These are phyloP conservation scores for Piscicola geometra DNA, from an alignment of 2,888 invertebrate species.

Conservation along the genomic window DNA sequence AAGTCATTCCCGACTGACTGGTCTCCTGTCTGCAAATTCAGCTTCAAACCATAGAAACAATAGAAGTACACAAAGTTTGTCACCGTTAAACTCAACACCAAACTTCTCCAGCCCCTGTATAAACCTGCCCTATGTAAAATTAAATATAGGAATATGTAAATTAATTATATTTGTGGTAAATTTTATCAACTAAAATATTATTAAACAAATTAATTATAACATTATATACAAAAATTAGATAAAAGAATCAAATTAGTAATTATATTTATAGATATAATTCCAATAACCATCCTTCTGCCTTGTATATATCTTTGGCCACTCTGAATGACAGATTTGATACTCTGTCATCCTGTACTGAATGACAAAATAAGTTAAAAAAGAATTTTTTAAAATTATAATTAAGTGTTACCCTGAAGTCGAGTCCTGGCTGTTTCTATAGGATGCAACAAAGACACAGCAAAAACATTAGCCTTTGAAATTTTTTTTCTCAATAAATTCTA, in stretches of 20 bases:
- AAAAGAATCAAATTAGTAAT: too few relatives aligned
- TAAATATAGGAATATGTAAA: neutral
- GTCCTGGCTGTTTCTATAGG: slow-evolving; percentile 6
- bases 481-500: neutral
- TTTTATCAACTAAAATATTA: neutral
- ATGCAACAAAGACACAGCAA: neutral
- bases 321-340: neutral
- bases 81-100: slow-evolving; percentile 74
- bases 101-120: slow-evolving; percentile 75
- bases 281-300: neutral
- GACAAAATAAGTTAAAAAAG: neutral
- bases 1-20: slow-evolving; percentile 64
- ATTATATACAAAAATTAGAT: neutral
- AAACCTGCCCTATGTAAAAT: slow-evolving; percentile 56
- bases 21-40: slow-evolving; percentile 12
- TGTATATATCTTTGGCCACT: neutral
- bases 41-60: slow-evolving; percentile 44
- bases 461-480: neutral
- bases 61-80: slow-evolving; percentile 92
- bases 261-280: neutral
- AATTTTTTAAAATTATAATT: neutral
- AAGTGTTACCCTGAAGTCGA: neutral
- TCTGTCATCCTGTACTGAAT: neutral
- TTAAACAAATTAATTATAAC: neutral
- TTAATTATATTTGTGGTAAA: neutral